These are phyloP conservation scores for Ageneiosus marmoratus DNA, from an alignment of 2,113 vertebrate genomes.

Conservation along the genomic window DNA sequence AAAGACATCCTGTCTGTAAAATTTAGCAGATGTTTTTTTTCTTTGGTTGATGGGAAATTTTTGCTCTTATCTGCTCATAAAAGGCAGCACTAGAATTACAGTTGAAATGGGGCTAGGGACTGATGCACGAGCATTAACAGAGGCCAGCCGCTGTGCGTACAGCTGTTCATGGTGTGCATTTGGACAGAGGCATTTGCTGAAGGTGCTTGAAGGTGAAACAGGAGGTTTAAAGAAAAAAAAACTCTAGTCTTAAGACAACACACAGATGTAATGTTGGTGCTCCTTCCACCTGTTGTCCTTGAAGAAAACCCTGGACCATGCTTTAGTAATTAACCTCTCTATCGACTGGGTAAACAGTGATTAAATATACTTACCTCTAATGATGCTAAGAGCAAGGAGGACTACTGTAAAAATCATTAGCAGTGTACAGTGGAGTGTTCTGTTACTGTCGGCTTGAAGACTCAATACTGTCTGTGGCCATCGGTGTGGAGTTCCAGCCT, in stretches of 20 bases:
- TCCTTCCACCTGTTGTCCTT: constrained; percentile 21
- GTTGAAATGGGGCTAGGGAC: not conserved
- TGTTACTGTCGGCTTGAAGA: constrained; percentile 24
- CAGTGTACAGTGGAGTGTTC: constrained; percentile 31
- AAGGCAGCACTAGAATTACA: constrained; percentile 40
- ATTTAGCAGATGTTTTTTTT: constrained; percentile 19
- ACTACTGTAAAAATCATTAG: constrained; percentile 57
- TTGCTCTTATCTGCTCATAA: constrained; percentile 35
- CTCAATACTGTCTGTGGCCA: constrained; percentile 42
- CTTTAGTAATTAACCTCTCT: constrained; percentile 51
- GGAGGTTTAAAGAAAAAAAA: constrained; percentile 36
- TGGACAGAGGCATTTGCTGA: constrained; percentile 29
- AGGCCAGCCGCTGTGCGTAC: not conserved
- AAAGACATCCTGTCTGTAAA: not conserved
- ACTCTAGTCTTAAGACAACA: constrained; percentile 10
- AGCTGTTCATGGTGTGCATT: constrained; percentile 38
- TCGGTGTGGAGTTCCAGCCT: constrained; percentile 27
- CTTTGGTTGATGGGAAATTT: constrained; percentile 26
- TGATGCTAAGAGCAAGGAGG: constrained; percentile 41
- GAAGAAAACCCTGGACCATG: constrained; percentile 21
- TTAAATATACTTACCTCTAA: constrained; percentile 58
- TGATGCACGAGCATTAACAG: constrained; percentile 31
- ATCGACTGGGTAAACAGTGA: constrained; percentile 59
- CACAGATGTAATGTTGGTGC: not conserved
- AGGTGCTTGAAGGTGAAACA: constrained; percentile 52